A percentile compares a stretch with the other conserved stretches of the same genome.
Conservation (phyloP, 2,888 invertebrate species). For the Amphiduros pacificus region DNA sequence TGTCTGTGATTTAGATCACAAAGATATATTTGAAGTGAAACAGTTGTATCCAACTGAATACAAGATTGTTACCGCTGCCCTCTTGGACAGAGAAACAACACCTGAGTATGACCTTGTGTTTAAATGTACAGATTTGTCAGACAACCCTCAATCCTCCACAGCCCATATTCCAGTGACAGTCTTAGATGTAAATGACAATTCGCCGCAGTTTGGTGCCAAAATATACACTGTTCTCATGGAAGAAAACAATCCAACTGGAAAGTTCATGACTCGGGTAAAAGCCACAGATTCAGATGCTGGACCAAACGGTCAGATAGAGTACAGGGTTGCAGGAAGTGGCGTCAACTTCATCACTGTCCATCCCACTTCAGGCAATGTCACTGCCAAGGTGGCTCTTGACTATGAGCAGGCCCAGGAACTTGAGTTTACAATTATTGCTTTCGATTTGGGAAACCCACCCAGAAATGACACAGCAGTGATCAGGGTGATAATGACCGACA, state of each 20-base stretch:
- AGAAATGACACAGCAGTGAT: constrained; percentile 38
- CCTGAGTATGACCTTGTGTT: constrained; percentile 8
- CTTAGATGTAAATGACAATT: constrained; percentile 18
- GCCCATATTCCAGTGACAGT: constrained; percentile 11
- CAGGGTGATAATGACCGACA: constrained; percentile 40
- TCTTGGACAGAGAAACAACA: constrained; percentile 12
- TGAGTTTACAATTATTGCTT: constrained; percentile 41
- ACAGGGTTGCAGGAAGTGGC: constrained; percentile 22
- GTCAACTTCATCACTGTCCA: constrained; percentile 60
- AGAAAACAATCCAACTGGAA: constrained; percentile 5
- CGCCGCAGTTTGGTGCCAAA: neutral
- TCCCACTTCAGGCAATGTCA: constrained; percentile 75
- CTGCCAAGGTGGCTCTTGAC: constrained; percentile 81
- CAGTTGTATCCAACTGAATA: constrained; percentile 2
- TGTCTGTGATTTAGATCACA: constrained; percentile 60
- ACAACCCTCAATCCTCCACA: neutral
- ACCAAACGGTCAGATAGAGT: constrained; percentile 36
- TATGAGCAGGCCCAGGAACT: constrained; percentile 68
- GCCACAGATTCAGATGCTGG: constrained; percentile 35
- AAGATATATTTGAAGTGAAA: neutral
- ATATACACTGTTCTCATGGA: neutral
- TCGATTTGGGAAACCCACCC: constrained; percentile 44
- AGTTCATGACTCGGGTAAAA: neutral
- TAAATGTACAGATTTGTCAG: constrained; percentile 8
- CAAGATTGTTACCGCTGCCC: constrained; percentile 63